A percentile compares a stretch with the other conserved stretches of the same genome.
Conservation (phyloP, 37 sponge, comb jelly and placozoan genomes). For the Ianthella basta region DNA sequence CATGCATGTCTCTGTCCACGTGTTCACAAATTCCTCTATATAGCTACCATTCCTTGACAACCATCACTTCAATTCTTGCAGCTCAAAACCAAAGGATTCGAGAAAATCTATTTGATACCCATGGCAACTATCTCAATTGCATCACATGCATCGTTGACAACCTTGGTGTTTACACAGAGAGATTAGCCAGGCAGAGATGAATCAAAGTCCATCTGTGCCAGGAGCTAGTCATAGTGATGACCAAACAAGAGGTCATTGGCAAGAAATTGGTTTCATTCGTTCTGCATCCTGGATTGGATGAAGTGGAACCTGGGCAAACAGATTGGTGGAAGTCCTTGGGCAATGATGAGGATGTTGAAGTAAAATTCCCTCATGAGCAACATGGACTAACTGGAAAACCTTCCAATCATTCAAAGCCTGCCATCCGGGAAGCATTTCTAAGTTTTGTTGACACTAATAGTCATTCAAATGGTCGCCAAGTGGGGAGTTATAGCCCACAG, state of each 20-base stretch:
- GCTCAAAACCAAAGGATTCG: constrained; percentile 46
- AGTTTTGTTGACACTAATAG: constrained; percentile 57
- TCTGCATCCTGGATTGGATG: constrained; percentile 79
- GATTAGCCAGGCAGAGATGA: constrained; percentile 37
- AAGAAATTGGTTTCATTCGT: constrained; percentile 28
- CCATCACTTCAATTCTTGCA: neutral
- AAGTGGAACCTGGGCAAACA: constrained; percentile 24
- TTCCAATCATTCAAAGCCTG: constrained; percentile 36
- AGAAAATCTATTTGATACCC: constrained; percentile 22
- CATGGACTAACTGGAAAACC: constrained; percentile 29
- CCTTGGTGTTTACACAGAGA: constrained; percentile 31
- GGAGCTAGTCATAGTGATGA: constrained; percentile 23
- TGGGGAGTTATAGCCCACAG: constrained; percentile 49
- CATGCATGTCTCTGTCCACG: no score
- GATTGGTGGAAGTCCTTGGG: constrained; percentile 30
- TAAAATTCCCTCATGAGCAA: constrained; percentile 32
- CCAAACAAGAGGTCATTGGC: constrained; percentile 30
- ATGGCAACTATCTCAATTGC: constrained; percentile 46
- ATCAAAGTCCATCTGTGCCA: constrained; percentile 36
- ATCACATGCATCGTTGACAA: constrained; percentile 2
- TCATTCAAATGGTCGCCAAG: constrained; percentile 56
- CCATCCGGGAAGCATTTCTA: constrained; percentile 36
- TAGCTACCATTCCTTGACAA: no score
- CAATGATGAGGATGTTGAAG: constrained; percentile 57
- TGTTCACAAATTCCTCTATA: no score